Conservation (phyloP, 2,888 invertebrate genomes). For the Cosmopolites sordidus region DNA sequence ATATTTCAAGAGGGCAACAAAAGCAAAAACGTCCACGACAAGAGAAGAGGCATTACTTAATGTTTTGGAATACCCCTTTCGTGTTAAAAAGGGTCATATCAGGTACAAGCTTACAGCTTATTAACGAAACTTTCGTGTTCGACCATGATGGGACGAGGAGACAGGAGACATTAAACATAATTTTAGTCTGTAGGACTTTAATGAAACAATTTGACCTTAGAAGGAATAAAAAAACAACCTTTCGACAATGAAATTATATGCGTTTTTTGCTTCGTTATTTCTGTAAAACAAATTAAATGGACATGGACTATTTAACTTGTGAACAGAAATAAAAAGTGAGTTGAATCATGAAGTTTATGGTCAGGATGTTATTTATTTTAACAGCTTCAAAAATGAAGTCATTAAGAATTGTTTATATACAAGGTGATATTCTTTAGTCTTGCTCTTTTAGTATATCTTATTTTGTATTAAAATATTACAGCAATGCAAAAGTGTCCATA, state of each 20-base stretch:
- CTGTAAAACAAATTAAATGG: conserved; percentile 14
- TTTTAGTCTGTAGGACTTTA: conserved; percentile 9
- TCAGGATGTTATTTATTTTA: too few relatives aligned
- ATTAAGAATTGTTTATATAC: too few relatives aligned
- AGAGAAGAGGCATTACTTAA: conserved; percentile 22
- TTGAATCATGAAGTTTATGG: conserved; percentile 3
- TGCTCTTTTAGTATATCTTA: too few relatives aligned
- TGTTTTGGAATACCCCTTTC: conserved; percentile 22
- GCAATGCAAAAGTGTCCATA: too few relatives aligned
- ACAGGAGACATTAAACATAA: conserved; percentile 13
- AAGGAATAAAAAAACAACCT: conserved; percentile 1
- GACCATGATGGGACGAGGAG: conserved; percentile 1
- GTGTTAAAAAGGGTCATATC: conserved; percentile 14
- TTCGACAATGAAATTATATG: conserved; percentile 16
- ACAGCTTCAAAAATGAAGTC: too few relatives aligned
- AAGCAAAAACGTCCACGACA: conserved; percentile 7
- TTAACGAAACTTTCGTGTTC: conserved; percentile 14
- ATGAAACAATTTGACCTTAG: conserved; percentile 7
- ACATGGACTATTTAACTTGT: conserved; percentile 17
- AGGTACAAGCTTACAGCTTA: conserved; percentile 14
- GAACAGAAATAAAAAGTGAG: conserved; percentile 2
- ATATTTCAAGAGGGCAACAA: conserved; percentile 20
- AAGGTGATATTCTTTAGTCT: too few relatives aligned
- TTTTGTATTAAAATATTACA: too few relatives aligned
- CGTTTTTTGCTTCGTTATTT: conserved; percentile 14